Percentiles rank a stretch among this genome's conserved stretches.
Evolutionary conservation across 2,113 vertebrate genomes (phyloP).

Genomic region (Gallinago media): DNA sequence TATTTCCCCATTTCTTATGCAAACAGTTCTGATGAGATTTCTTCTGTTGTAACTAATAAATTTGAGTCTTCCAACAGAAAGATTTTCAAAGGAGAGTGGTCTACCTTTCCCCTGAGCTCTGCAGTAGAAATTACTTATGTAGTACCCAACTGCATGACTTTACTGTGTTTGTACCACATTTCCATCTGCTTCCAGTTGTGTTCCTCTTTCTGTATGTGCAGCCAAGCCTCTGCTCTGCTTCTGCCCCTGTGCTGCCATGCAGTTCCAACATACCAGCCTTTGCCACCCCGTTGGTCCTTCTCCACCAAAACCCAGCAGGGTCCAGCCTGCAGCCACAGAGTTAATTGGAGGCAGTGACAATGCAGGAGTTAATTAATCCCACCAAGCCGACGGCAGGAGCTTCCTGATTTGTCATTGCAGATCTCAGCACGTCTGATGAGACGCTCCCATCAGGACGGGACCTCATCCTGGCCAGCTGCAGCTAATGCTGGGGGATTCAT

Average conservation of each 20-base stretch:
- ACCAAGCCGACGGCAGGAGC: background rate
- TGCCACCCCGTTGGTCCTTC: accelerated
- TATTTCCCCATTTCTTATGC: background rate
- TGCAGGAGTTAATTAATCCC: conserved; percentile 26
- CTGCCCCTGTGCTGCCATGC: background rate
- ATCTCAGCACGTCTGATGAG: background rate
- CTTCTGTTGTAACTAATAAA: background rate
- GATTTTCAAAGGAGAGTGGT: background rate
- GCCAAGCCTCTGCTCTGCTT: background rate
- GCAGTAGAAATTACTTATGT: background rate
- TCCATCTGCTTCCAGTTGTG: background rate
- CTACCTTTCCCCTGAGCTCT: background rate
- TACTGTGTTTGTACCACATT: background rate
- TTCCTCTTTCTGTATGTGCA: background rate
- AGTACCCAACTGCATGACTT: background rate
- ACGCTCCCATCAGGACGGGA: background rate
- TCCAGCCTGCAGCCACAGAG: background rate
- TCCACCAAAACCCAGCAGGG: background rate
- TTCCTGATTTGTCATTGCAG: background rate
- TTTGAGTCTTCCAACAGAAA: background rate
- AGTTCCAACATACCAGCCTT: background rate
- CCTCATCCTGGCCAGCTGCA: background rate
- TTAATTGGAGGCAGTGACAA: background rate
- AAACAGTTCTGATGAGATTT: background rate
- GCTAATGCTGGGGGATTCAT: background rate